Conservation (phyloP, 2,797 vertebrate genomes). For the Hemibagrus guttatus region DNA sequence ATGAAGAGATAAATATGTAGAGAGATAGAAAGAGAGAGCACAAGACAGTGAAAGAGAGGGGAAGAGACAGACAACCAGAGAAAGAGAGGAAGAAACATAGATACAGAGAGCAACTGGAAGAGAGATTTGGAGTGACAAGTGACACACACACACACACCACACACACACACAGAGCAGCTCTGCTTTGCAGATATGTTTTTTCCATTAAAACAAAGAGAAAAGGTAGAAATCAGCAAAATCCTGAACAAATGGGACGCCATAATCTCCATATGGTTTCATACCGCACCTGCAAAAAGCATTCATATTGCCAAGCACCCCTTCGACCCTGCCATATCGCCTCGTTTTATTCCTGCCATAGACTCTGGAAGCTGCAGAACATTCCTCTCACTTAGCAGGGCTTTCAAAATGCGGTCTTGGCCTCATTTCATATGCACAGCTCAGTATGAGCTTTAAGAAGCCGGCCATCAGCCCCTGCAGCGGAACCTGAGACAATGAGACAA, state of each 20-base stretch:
- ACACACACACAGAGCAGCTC: neutral
- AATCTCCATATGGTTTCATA: conserved; percentile 37
- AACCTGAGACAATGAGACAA: conserved; percentile 27
- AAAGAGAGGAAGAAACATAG: neutral
- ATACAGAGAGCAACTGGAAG: neutral
- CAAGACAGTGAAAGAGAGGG: neutral
- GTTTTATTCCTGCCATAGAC: conserved; percentile 47
- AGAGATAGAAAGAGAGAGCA: neutral
- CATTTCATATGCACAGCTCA: conserved; percentile 60
- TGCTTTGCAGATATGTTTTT: conserved; percentile 16
- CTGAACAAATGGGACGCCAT: neutral
- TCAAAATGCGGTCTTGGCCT: conserved; percentile 59
- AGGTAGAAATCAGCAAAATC: conserved; percentile 8
- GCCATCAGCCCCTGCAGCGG: conserved; percentile 45
- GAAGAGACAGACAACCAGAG: neutral
- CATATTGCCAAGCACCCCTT: conserved; percentile 49
- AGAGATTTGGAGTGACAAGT: neutral
- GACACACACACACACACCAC: conserved; percentile 22
- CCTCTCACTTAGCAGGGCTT: conserved; percentile 49
- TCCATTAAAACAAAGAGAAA: neutral
- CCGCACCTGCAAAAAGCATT: conserved; percentile 14
- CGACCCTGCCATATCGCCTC: conserved; percentile 50
- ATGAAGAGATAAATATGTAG: neutral
- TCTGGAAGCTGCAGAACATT: conserved; percentile 49
- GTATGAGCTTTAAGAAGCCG: conserved; percentile 49